phyloP scores from a whole-genome alignment of 2,797 vertebrate species.

The Crenichthys baileyi region DNA sequence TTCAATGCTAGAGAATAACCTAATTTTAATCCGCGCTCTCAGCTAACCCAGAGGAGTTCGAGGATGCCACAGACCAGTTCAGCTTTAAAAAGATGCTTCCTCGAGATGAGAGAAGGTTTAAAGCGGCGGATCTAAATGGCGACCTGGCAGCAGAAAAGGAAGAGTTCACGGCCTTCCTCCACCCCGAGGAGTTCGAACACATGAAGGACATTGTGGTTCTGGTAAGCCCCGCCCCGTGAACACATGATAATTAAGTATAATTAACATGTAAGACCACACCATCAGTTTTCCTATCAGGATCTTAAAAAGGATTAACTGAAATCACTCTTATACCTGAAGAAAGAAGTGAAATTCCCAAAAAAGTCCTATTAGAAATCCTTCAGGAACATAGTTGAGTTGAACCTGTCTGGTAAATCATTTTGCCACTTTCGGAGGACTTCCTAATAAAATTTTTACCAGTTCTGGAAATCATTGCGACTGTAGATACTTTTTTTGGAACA shows the following conservation, averaged over 20 bases:
- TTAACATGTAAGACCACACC: not conserved
- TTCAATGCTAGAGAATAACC: not conserved
- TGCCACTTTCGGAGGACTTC: slow-evolving; percentile 39
- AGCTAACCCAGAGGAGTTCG: slow-evolving; percentile 94
- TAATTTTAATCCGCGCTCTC: slow-evolving; percentile 6
- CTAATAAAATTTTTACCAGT: slow-evolving; percentile 50
- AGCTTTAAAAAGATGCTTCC: slow-evolving; percentile 98
- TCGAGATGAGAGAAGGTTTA: slow-evolving; percentile 94
- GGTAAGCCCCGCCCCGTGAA: slow-evolving; percentile 79
- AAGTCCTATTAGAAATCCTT: slow-evolving; percentile 8
- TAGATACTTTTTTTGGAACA: slow-evolving; percentile 53
- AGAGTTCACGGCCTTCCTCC: slow-evolving; percentile 96
- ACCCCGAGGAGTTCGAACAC: slow-evolving; percentile 97
- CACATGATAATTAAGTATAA: not conserved
- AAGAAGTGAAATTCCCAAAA: not conserved
- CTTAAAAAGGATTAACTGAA: not conserved
- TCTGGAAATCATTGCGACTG: slow-evolving; percentile 46
- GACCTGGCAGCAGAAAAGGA: slow-evolving; percentile 88
- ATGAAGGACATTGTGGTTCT: slow-evolving; percentile 96
- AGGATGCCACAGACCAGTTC: slow-evolving; percentile 90
- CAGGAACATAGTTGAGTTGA: slow-evolving; percentile 20
- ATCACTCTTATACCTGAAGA: not conserved
- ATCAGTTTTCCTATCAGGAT: not conserved
- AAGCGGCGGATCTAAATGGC: slow-evolving; percentile 86
- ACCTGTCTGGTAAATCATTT: slow-evolving; percentile 26